phyloP scores from a whole-genome alignment of 2,888 invertebrate species.

The Hoplodrina ambigua region DNA sequence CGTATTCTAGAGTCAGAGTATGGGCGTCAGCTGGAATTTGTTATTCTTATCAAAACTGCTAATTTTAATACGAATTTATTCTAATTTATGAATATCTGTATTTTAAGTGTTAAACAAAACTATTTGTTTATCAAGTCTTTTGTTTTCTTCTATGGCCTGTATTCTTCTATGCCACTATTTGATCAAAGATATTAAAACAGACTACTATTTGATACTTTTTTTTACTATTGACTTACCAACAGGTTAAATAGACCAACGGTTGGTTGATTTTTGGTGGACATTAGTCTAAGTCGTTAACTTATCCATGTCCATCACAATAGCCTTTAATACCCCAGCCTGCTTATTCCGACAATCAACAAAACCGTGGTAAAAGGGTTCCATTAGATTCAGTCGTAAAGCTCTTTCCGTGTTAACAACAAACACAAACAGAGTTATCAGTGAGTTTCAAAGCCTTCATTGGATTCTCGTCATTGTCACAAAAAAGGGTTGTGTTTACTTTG shows the following conservation, averaged over 20 bases:
- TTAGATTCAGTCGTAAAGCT: conserved; percentile 67
- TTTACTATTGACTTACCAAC: too few relatives aligned
- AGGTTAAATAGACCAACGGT: not conserved
- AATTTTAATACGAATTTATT: conserved; percentile 14
- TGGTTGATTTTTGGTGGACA: not conserved
- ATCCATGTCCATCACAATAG: conserved; percentile 29
- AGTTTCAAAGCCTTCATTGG: conserved; percentile 65
- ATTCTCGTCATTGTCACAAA: conserved; percentile 58
- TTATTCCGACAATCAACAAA: conserved; percentile 43
- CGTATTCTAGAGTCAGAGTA: conserved; percentile 67
- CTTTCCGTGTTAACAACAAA: conserved; percentile 63
- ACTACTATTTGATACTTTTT: too few relatives aligned
- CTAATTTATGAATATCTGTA: not conserved
- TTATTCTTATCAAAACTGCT: conserved; percentile 21
- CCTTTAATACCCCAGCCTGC: conserved; percentile 31
- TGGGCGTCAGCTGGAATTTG: conserved; percentile 41
- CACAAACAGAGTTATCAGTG: conserved; percentile 71
- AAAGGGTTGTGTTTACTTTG: conserved; percentile 70
- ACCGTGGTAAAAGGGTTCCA: conserved; percentile 63
- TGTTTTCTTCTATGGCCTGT: conserved; percentile 6
- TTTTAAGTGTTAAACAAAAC: not conserved
- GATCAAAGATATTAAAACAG: too few relatives aligned
- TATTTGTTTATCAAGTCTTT: conserved; percentile 8
- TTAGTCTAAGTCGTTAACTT: conserved; percentile 15
- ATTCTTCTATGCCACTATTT: too few relatives aligned